Evolutionary conservation across 1,140 invertebrate genomes (phyloP).

Genomic region (Tribolium madens): DNA sequence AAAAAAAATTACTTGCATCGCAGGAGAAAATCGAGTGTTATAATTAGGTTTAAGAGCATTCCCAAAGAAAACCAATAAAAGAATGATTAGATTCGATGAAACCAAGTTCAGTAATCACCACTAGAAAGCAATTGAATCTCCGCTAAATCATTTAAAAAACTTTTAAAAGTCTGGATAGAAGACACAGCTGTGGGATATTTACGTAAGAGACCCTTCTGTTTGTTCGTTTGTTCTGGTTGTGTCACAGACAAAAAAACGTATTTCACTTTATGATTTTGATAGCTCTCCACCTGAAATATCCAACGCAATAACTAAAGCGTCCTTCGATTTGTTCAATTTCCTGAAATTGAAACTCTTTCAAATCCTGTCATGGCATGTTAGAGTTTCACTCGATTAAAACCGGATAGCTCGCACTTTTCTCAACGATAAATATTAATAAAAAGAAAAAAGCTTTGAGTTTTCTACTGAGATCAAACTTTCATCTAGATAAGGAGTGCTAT

Average conservation of each 20-base stretch:
- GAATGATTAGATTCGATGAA: not conserved
- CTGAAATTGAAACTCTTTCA: not conserved
- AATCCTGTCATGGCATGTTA: not conserved
- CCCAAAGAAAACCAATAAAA: not conserved
- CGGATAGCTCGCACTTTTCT: not conserved
- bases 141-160: not conserved
- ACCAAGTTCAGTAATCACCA: not conserved
- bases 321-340: not conserved
- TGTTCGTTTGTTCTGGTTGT: not conserved
- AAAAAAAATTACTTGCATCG: too few species aligned
- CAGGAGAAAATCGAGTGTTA: too few species aligned
- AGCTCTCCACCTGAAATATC: not conserved
- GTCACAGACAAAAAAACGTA: not conserved
- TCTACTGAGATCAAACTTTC: not conserved
- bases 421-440: not conserved
- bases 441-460: not conserved
- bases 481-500: not conserved
- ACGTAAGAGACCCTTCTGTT: not conserved
- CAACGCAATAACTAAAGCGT: not conserved
- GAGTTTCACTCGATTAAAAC: not conserved
- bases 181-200: not conserved
- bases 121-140: not conserved
- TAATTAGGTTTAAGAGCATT: not conserved
- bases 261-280: not conserved
- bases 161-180: not conserved